Evolutionary conservation across 1,140 invertebrate genomes (phyloP), one percentile per base, ranked within the genome.

Genomic region (Brachionus plicatilis): DNA sequence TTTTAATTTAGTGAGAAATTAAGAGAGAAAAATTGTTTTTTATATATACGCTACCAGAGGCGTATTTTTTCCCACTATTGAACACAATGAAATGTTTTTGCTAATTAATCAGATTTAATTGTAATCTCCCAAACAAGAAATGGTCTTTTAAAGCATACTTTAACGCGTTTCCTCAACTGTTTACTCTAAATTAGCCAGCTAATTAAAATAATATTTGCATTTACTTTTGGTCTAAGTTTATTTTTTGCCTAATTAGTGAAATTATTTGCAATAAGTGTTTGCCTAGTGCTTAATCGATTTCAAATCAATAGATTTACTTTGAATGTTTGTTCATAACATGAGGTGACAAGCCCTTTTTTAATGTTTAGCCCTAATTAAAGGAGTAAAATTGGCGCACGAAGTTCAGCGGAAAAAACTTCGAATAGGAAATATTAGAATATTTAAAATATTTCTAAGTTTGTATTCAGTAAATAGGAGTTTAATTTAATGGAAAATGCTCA

Each of bases 101-200:
- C 41, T 72, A 72, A 72, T 72, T 72, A 72, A 72, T 72, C 68
- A 72, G 68, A 72, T 72, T 72, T 72, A n/a, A 9, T 20, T 20
- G 68, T 72, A 45, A 72, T 72, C 68, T 72, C 41, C 33, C 33
- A 20, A 72, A 72, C 33, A 72, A 72, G 17, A 72, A 17, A 72
- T 17, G 37, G 20, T 43, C 68, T 24, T 43, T 43, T 20, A 27
- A 27, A 60, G 53, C 53, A 72, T 72, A 20, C 41, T 72, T 17
- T 17, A 20, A 41, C 41, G 68, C 37, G 14, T 72, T 72, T 72
- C 14, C 68, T 43, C 37, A 72, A 72, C 33, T 72, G 37, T 72
- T 72, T 72, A 43, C 37, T 43, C 6, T 72, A 72, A 72, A 72
- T 72, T 72, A 72, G 68, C 37, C 17, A 72, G 37, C 37, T 68